Base-by-base conservation (phyloP, 2,888 invertebrate genomes). In the Aleiodes leptofemur region DNA sequence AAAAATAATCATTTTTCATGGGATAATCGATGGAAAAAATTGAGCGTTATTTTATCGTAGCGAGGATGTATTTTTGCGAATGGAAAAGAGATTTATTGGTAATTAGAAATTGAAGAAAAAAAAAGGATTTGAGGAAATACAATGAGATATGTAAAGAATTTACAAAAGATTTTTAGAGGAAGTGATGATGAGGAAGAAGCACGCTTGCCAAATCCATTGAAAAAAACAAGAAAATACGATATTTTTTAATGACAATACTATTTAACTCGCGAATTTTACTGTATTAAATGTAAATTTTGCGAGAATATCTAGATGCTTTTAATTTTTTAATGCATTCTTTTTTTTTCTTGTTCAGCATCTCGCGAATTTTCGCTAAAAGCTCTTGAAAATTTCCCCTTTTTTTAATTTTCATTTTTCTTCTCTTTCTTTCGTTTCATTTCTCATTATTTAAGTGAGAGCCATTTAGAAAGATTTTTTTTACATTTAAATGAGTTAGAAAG, bases 21-120 rank as follows among this genome's bases (percentile, higher is more conserved):
- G 82, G 84, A 84, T 53, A 80, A 83, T 71, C 84, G 84, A 68
- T 84, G 81, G 83, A 85, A 83, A 77, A 83, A 83, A 82, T 78
- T 86, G 70, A 84, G 86, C 80, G 84, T 83, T 80, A 83, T 86
- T 79, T 82, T 86, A 76, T 85, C 84, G 83, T 88, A 87, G 87
- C 84, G 80, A 77, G 74, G 1, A 23, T 66, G 57, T 51, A 23
- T 68, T 43, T 50, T 51, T 16, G 64, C 14, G 34, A n/a, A 9
- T 3, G 29, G 38, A 14, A 23, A 23, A 23, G 23, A 23, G 48
- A 64, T 64, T 16, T 14, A 13, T 14, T 34, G 53, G 23, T 43
- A 16, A 23, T 69, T 11, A 66, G 43, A 55, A 68, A 64, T 29
- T 48, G 43, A 56, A 57, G 59, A 69, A 78, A 80, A 83, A 79